Evolutionary conservation across 1,140 invertebrate species (phyloP).

Genomic region (Hypsibius dujardini): DNA sequence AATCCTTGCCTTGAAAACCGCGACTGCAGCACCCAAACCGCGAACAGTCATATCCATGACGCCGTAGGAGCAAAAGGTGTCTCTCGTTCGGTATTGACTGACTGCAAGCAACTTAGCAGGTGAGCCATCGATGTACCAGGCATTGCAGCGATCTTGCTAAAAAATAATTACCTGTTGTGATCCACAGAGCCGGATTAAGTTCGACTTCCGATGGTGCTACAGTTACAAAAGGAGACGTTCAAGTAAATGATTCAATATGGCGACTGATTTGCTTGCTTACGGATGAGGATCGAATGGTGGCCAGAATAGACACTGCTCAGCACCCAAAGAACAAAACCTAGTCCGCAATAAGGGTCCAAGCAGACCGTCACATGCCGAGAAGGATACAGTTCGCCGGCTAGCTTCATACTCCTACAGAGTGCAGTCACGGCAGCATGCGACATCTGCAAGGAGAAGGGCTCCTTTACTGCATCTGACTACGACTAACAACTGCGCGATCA

Average conservation of each 20-base stretch:
- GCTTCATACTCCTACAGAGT: conserved; percentile 84
- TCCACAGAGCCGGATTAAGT: conserved; percentile 83
- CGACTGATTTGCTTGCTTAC: neutral
- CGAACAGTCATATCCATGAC: conserved; percentile 97
- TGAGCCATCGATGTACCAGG: too few relatives aligned
- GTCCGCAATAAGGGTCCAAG: conserved; percentile 90
- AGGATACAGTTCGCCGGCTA: conserved; percentile 95
- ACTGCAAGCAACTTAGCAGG: conserved; percentile 43
- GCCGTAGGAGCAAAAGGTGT: conserved; percentile 97
- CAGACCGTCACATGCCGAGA: conserved; percentile 89
- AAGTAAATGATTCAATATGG: too few relatives aligned
- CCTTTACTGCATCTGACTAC: conserved; percentile 14
- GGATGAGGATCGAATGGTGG: conserved; percentile 94
- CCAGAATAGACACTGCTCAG: conserved; percentile 91
- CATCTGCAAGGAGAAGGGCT: conserved; percentile 40
- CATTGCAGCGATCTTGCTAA: too few relatives aligned
- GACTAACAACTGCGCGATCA: neutral
- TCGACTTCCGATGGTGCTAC: conserved; percentile 81
- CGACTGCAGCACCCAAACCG: conserved; percentile 78
- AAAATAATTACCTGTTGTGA: conserved; percentile 38
- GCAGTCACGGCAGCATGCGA: conserved; percentile 79
- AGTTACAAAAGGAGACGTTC: neutral
- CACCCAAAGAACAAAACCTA: conserved; percentile 95
- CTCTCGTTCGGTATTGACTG: conserved; percentile 75
- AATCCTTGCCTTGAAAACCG: conserved; percentile 49